Conservation (phyloP, 2,888 invertebrate genomes). For the Pristionchus exspectatus region DNA sequence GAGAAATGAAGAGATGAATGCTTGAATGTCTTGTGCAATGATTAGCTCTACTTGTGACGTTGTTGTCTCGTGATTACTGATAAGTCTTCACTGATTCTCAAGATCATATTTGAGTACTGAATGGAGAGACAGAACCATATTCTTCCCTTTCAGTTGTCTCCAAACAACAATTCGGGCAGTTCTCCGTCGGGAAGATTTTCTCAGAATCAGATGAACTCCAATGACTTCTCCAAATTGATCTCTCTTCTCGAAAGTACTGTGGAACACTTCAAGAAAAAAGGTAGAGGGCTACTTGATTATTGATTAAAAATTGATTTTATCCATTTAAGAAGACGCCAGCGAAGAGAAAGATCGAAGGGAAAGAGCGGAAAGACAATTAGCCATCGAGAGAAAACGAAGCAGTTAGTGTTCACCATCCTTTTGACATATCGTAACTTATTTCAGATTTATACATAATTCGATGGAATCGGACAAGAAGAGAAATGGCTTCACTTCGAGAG, state of each 20-base stretch:
- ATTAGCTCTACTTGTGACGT: slow-evolving; percentile 25
- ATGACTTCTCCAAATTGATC: slow-evolving; percentile 31
- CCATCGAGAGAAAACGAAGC: slow-evolving; percentile 36
- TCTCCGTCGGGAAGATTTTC: slow-evolving; percentile 28
- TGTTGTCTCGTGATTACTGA: neutral
- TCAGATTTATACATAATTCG: slow-evolving; percentile 34
- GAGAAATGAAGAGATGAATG: neutral
- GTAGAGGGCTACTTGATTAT: neutral
- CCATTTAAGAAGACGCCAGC: neutral
- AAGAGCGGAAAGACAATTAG: neutral
- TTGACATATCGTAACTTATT: neutral
- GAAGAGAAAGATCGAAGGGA: slow-evolving; percentile 5
- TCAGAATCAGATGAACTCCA: slow-evolving; percentile 16
- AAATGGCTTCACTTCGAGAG: neutral
- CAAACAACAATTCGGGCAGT: slow-evolving; percentile 37
- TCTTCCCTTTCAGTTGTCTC: neutral
- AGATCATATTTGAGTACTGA: neutral
- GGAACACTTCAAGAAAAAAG: slow-evolving; percentile 40
- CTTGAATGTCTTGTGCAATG: neutral
- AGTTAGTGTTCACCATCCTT: neutral
- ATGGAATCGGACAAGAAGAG: slow-evolving; percentile 40
- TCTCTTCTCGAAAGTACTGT: slow-evolving; percentile 30
- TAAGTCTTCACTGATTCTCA: slow-evolving; percentile 36
- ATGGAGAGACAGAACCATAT: neutral
- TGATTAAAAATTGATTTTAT: neutral